phyloP scores from a whole-genome alignment of 2,888 invertebrate genomes.

The Pseudococcus longispinus region DNA sequence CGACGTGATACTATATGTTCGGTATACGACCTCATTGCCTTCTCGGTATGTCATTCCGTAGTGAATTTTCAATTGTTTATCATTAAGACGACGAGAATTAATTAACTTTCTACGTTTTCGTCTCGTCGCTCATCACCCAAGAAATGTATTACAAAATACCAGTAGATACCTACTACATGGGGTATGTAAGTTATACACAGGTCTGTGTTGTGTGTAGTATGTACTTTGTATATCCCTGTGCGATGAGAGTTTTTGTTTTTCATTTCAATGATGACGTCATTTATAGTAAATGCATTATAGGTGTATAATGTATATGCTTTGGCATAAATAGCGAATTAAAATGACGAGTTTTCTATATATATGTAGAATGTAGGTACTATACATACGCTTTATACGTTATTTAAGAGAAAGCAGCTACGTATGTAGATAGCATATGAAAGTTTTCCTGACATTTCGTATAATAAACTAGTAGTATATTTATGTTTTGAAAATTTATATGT shows the following conservation, averaged over 20 bases:
- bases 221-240: neutral
- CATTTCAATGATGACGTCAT: neutral
- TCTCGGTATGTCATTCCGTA: neutral
- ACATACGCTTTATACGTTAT: neutral
- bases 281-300: neutral
- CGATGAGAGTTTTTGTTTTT: neutral
- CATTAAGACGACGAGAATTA: constrained; percentile 11
- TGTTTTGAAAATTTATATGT: neutral
- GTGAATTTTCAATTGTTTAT: constrained; percentile 16
- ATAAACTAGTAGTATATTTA: neutral
- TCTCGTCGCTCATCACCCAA: neutral
- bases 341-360: neutral
- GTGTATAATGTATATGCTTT: neutral
- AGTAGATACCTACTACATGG: neutral
- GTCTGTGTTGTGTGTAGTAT: neutral
- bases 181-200: neutral
- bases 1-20: neutral
- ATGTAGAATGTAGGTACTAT: neutral
- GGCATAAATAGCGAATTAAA: neutral
- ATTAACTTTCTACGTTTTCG: constrained; percentile 3
- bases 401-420: neutral
- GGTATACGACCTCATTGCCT: constrained; percentile 4
- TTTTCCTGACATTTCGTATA: neutral
- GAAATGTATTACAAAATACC: neutral
- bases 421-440: neutral